phyloP scores from a whole-genome alignment of 2,888 invertebrate genomes.

The Chrysolina haemoptera region DNA sequence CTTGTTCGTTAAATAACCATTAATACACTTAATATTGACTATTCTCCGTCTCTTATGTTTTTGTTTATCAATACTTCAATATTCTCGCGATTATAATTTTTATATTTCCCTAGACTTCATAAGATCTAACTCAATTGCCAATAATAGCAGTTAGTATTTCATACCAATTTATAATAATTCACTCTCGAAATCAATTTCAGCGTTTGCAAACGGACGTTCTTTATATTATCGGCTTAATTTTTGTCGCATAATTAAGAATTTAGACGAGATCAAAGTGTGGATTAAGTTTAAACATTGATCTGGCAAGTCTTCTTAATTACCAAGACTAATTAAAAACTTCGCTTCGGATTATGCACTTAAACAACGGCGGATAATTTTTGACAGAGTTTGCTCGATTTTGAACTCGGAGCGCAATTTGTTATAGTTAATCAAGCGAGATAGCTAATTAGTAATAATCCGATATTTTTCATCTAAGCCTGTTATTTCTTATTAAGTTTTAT shows the following conservation, averaged over 20 bases:
- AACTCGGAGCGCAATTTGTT: not conserved
- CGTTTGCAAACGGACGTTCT: no score
- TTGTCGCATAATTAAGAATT: not conserved
- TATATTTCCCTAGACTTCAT: no score
- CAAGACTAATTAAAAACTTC: conserved; percentile 12
- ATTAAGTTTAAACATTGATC: not conserved
- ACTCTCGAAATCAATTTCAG: no score
- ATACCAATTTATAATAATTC: no score
- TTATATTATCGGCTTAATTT: not conserved
- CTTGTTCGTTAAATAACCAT: no score
- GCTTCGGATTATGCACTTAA: not conserved
- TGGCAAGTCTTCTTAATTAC: not conserved
- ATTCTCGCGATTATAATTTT: no score
- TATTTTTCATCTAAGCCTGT: not conserved
- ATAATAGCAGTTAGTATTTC: no score
- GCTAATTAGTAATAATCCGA: not conserved
- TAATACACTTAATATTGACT: no score
- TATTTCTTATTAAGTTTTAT: not conserved
- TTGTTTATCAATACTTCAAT: no score
- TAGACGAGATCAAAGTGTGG: not conserved
- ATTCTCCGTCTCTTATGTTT: no score
- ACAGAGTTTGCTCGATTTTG: not conserved
- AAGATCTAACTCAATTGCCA: no score
- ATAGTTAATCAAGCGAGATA: not conserved
- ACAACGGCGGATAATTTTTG: not conserved